Conservation (phyloP, 2,113 vertebrate genomes). For the Delphinus delphis region DNA sequence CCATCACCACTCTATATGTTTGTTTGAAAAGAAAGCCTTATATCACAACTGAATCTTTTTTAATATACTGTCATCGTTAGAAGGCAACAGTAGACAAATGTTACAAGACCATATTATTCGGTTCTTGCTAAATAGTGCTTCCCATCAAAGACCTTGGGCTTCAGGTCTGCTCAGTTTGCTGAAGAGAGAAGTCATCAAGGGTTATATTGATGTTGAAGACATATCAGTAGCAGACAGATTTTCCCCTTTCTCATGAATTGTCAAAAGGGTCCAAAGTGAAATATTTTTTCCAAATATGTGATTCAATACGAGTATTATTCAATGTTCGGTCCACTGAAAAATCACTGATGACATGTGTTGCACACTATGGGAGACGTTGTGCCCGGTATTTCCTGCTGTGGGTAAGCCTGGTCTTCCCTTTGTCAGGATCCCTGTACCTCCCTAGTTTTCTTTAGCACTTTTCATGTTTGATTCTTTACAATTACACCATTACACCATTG, state of each 20-base stretch:
- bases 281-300: not conserved
- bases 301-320: not conserved
- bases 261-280: not conserved
- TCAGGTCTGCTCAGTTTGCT: not conserved
- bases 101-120: not conserved
- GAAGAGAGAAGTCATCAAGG: not conserved
- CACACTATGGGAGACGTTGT: not conserved
- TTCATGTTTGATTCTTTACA: not conserved
- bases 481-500: not conserved
- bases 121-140: not conserved
- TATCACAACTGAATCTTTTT: not conserved
- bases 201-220: not conserved
- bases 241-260: not conserved
- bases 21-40: slow-evolving; percentile 7
- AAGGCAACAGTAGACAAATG: not conserved
- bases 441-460: not conserved
- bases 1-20: not conserved
- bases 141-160: not conserved
- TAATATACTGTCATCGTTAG: not conserved
- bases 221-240: not conserved
- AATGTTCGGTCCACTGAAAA: not conserved
- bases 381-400: not conserved
- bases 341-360: not conserved
- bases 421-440: not conserved
- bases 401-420: not conserved